Base-by-base conservation (phyloP, 1,140 invertebrate species). In the Caligus rogercresseyi region DNA sequence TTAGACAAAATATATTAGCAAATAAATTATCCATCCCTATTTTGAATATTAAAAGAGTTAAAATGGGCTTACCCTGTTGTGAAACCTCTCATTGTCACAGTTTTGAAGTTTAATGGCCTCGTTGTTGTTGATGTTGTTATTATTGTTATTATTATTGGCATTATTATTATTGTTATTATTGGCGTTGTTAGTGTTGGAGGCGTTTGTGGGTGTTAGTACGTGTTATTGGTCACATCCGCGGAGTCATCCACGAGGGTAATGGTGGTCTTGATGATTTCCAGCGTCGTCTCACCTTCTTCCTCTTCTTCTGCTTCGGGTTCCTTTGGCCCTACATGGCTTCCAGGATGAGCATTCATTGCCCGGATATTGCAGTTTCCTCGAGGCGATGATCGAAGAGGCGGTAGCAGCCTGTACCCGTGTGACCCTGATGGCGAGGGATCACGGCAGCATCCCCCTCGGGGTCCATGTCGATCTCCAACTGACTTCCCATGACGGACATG, bases 341-440 rank as follows among this genome's bases (percentile, higher is more conserved):
- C 31, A 43, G 31, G 31, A 43, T 43, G 31, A 11, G 7, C 7
- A 43, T 43, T 43, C 31, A 43, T 43, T 43, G 7, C n/a, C n/a
- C 31, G 31, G 7, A 43, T 43, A 43, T 43, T 43, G n/a, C 31
- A 14, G 52, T 54, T 18, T 62, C 43, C 16, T 26, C 51, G 14
- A 52, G 19, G 21, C 31, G 26, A 73, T 87, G 84, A 67, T 89
- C 87, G 73, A 86, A 87, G 71, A 87, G 87, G 71, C 81, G 81
- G 74, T 86, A 89, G 74, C 87, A 89, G 57, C 86, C 87, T 18
- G 81, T 78, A 13, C 83, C 84, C 13, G 83, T 84, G 68, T 83
- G 79, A 3, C 83, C 80, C 55, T 81, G 81, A 66, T 82, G 80
- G 55, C 78, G 16, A 13, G 61, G 61, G 7, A 63, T 51, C 20